Evolutionary conservation across 1,140 invertebrate species (phyloP), one percentile per base, ranked within the genome.

Genomic region (Cephus cinctus): DNA sequence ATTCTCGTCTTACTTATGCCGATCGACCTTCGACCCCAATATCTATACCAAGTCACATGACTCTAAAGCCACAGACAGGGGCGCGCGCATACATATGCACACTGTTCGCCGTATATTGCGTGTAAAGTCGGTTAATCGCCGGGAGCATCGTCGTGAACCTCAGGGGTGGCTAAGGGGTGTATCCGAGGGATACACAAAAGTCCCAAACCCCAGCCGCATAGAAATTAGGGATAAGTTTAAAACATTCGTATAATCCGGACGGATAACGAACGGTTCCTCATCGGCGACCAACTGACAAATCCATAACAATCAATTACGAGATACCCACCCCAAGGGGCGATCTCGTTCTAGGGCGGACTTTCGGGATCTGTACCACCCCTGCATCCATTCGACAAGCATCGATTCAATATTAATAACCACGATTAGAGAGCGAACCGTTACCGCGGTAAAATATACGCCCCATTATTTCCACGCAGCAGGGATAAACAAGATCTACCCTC

Each of bases 381-480:
- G 14, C 14, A 12, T 4, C 12, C 32, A 56, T 56, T 57, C 35
- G 36, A n/a, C n/a, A n/a, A 14, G 42, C 31, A 53, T 49, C 65
- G 57, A 68, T 68, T 62, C 60, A 59, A 63, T 67, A 70, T 70
- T 68, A 70, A 70, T 70, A 67, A 68, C 59, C 46, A 47, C 60
- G 65, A 59, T 62, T 65, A 52, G 53, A 27, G 25, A 8, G 25
- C 25, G 25, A 27, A n/a, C 25, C n/a, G 6, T 27, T n/a, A n/a
- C 25, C 25, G 6, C 25, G 50, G 40, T 49, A 62, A 63, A 65
- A 61, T 61, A 56, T 61, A 60, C 49, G 45, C 47, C 16, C 46
- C 52, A 54, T 59, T 51, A 53, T 50, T 41, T 41, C 30, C 22
- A 3, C 52, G 14, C 23, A 39, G 41, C 39, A 36, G 62, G 59